Percentiles rank a stretch among this genome's conserved stretches.
Conservation (phyloP, 2,113 vertebrate species). For the Myotis yumanensis region DNA sequence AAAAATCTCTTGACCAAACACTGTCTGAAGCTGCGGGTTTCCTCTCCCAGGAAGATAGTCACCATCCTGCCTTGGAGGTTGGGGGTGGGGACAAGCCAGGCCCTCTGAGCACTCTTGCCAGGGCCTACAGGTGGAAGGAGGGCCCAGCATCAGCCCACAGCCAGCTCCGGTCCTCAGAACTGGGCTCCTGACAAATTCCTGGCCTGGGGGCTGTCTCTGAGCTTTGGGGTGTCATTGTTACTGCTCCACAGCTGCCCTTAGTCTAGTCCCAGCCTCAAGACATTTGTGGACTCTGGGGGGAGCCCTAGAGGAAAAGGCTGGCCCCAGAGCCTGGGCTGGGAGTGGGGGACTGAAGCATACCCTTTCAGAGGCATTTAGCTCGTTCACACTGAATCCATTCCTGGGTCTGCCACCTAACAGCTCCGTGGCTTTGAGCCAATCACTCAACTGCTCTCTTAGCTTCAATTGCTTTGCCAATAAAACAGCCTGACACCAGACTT, state of each 20-base stretch:
- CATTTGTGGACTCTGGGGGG: neutral
- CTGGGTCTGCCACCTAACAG: neutral
- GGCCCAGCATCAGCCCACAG: neutral
- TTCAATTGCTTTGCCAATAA: neutral
- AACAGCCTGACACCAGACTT: neutral
- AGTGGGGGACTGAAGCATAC: neutral
- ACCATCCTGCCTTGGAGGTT: neutral
- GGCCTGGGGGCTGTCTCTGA: neutral
- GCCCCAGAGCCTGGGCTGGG: neutral
- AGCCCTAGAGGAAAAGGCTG: neutral
- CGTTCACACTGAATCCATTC: neutral
- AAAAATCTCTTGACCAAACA: conserved; percentile 61
- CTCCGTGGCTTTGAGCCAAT: neutral
- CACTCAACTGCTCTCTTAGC: neutral
- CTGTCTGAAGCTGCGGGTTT: neutral
- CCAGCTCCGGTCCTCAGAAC: neutral
- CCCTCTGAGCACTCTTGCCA: neutral
- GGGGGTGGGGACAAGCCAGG: neutral
- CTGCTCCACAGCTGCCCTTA: neutral
- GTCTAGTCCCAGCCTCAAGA: neutral
- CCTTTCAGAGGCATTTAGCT: conserved; percentile 2
- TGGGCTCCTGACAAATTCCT: neutral
- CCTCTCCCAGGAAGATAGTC: neutral
- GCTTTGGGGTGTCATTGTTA: neutral
- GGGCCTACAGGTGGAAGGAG: neutral